A percentile compares a stretch with the other conserved stretches of the same genome.
These are phyloP conservation scores for Lissonota sp. DNA, from an alignment of 2,888 invertebrate genomes.

Conservation along the genomic window DNA sequence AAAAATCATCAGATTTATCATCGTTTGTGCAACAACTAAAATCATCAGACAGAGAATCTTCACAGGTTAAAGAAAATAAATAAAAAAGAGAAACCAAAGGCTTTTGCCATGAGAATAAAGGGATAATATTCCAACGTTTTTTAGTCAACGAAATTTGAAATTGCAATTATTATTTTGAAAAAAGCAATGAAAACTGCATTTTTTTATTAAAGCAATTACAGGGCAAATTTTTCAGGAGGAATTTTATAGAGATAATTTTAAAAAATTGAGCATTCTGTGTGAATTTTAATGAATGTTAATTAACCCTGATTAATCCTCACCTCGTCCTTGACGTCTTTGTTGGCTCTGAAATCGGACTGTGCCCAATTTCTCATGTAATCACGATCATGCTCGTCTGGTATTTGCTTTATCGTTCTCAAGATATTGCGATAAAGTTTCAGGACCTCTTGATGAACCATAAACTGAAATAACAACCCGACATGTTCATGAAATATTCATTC, in stretches of 20 bases:
- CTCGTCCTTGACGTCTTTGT: constrained; percentile 90
- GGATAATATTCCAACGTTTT: too few species aligned
- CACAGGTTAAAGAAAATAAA: constrained; percentile 3
- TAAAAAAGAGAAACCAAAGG: too few species aligned
- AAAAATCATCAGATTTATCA: constrained; percentile 6
- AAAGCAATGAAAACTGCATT: too few species aligned
- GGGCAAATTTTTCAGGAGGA: too few species aligned
- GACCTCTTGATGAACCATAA: constrained; percentile 92
- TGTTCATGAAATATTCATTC: neutral
- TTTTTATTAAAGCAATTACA: too few species aligned
- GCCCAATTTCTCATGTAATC: constrained; percentile 90
- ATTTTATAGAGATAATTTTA: too few species aligned
- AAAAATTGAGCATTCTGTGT: too few species aligned
- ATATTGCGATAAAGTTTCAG: constrained; percentile 90
- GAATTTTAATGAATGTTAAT: too few species aligned
- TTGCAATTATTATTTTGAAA: too few species aligned
- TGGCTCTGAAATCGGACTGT: constrained; percentile 89
- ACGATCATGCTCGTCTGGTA: constrained; percentile 88
- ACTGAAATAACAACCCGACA: constrained; percentile 85
- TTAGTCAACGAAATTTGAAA: too few species aligned
- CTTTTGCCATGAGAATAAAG: too few species aligned
- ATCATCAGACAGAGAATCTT: neutral
- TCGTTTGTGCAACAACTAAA: neutral
- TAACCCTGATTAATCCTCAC: constrained; percentile 75
- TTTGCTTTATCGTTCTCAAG: constrained; percentile 87